Evolutionary conservation across 2,113 vertebrate species (phyloP).

Genomic region (Sclerurus mexicanus): DNA sequence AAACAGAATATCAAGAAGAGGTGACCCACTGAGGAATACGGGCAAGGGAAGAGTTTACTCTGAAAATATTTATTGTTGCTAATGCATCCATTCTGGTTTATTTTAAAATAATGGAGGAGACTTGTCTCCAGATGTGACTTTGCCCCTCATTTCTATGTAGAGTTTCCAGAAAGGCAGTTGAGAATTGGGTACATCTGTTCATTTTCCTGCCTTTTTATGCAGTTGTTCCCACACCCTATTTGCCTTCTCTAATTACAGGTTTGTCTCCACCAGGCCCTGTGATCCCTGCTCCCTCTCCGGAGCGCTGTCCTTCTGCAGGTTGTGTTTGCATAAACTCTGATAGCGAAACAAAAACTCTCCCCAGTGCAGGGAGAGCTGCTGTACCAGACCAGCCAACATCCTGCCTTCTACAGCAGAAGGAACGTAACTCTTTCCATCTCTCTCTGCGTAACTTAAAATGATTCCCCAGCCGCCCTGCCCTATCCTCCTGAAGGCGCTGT

Average conservation of each 20-base stretch:
- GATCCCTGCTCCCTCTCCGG: accelerated
- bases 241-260: neutral
- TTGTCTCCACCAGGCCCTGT: neutral
- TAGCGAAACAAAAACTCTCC: neutral
- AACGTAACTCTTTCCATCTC: neutral
- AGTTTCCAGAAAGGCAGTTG: neutral
- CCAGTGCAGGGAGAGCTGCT: neutral
- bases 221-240: neutral
- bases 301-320: neutral
- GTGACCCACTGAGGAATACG: constrained; percentile 4
- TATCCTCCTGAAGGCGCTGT: neutral
- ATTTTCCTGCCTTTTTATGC: neutral
- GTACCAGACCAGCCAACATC: neutral
- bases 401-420: neutral
- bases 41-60: neutral
- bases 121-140: neutral
- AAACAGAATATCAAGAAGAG: neutral
- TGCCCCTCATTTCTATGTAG: neutral
- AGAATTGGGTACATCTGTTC: neutral
- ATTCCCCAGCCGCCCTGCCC: neutral
- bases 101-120: neutral
- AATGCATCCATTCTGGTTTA: neutral
- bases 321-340: neutral
- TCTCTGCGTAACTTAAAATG: neutral
- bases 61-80: neutral